Evolutionary conservation across 2,113 vertebrate genomes (phyloP), one percentile per base, ranked within the genome.

Genomic region (Brachionichthys hirsutus): DNA sequence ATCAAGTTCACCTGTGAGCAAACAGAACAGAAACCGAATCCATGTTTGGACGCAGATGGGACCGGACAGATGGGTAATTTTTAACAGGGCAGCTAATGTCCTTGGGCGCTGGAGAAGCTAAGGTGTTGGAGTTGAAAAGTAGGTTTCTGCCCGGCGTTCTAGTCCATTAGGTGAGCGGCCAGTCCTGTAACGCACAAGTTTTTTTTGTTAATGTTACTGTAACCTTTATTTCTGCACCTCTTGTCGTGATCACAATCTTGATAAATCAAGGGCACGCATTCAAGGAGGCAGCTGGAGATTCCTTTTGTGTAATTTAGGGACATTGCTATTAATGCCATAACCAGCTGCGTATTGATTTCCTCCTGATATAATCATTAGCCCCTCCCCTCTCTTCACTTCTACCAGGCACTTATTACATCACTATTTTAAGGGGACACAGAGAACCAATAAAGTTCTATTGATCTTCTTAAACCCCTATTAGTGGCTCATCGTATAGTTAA

Each of bases 61-160:
- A 72, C 40, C 7, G 43, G 79, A 76, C 87, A 85, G 81, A 81
- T 82, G 84, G 84, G n/a, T n/a, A 84, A 73, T 45, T 77, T 74
- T 81, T 35, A 78, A 64, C 63, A 56, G 73, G 56, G 66, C 75
- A 63, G 63, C 52, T 62, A 55, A 72, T 84, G 70, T 77, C 82
- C 79, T 84, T 62, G 47, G 79, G 82, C 84, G 30, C 47, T 48
- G 30, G 41, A 70, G 47, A 66, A 52, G 55, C 40, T 9, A 70
- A 64, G 54, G 24, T 54, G 47, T 80, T 61, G 20, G 54, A 30
- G 53, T 60, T 54, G 22, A 22, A 71, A 67, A 72, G 46, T 56
- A 58, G 57, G 66, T 52, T 73, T 52, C 41, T 57, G 34, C 24
- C 14, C 14, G 56, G 54, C 24, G 24, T 42, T 59, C 12, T 55